Conservation (phyloP, 2,113 vertebrate genomes). For the Catharus minimus region DNA sequence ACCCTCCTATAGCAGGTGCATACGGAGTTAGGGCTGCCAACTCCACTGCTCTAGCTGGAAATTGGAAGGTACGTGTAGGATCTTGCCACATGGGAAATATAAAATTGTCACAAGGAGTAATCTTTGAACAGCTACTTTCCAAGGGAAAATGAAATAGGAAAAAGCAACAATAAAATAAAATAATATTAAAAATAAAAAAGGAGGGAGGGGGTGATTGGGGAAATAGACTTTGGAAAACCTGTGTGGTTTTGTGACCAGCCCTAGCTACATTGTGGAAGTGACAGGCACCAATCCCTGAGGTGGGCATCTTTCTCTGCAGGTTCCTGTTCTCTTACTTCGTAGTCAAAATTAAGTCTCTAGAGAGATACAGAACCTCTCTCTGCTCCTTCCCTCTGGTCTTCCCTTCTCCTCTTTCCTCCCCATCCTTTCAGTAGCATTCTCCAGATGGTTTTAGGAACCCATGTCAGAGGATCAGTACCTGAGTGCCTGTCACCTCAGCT, state of each 20-base stretch:
- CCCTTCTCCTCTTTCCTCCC: background rate
- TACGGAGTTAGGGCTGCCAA: background rate
- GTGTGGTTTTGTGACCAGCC: background rate
- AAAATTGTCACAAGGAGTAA: background rate
- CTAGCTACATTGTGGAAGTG: background rate
- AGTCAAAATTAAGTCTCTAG: background rate
- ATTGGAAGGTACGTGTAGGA: background rate
- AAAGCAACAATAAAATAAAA: too few relatives aligned
- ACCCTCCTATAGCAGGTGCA: background rate
- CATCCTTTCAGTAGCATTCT: background rate
- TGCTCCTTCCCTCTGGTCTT: fast-evolving
- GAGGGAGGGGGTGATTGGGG: too few relatives aligned
- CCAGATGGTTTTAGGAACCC: background rate
- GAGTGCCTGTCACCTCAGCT: conserved; percentile 79
- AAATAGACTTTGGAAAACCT: background rate
- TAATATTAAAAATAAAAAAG: too few relatives aligned
- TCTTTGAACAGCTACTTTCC: background rate
- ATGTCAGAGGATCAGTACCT: conserved; percentile 71
- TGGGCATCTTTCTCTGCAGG: background rate
- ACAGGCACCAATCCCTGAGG: background rate
- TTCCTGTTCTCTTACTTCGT: background rate
- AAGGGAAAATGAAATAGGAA: background rate
- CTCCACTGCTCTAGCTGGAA: background rate
- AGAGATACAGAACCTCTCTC: background rate
- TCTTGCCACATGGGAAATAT: background rate